Evolutionary conservation across 1,140 invertebrate species (phyloP).

Genomic region (Holotrichia oblita): DNA sequence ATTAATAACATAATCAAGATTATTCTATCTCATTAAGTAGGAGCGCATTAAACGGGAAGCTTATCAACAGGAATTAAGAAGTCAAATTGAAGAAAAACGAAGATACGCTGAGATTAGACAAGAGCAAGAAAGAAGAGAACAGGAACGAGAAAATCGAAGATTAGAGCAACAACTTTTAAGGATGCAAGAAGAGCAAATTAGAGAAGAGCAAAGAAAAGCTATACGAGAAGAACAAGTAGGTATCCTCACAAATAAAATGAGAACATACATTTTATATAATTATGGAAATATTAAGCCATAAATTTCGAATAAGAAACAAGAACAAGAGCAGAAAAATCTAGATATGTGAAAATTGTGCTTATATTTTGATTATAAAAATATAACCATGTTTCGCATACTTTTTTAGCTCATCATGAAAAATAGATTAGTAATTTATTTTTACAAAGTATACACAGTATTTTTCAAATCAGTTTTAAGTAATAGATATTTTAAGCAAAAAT

Average conservation of each 20-base stretch:
- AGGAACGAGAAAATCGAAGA: constrained; percentile 65
- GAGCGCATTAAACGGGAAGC: constrained; percentile 58
- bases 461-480: too few relatives aligned
- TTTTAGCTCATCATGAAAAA: too few relatives aligned
- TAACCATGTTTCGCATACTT: too few relatives aligned
- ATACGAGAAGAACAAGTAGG: constrained; percentile 52
- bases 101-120: constrained; percentile 54
- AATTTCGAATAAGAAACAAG: too few relatives aligned
- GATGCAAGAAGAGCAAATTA: constrained; percentile 63
- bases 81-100: constrained; percentile 60
- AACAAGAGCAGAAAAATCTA: not conserved
- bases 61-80: constrained; percentile 57
- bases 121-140: constrained; percentile 58
- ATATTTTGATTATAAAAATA: too few relatives aligned
- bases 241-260: constrained; percentile 19
- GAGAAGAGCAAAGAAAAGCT: constrained; percentile 58
- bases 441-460: too few relatives aligned
- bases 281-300: too few relatives aligned
- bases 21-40: constrained; percentile 46
- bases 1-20: constrained; percentile 37
- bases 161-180: constrained; percentile 66
- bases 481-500: too few relatives aligned
- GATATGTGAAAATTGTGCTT: not conserved
- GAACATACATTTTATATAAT: too few relatives aligned
- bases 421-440: too few relatives aligned